Evolutionary conservation across 2,113 vertebrate species (phyloP).

Genomic region (Elgaria multicarinata): DNA sequence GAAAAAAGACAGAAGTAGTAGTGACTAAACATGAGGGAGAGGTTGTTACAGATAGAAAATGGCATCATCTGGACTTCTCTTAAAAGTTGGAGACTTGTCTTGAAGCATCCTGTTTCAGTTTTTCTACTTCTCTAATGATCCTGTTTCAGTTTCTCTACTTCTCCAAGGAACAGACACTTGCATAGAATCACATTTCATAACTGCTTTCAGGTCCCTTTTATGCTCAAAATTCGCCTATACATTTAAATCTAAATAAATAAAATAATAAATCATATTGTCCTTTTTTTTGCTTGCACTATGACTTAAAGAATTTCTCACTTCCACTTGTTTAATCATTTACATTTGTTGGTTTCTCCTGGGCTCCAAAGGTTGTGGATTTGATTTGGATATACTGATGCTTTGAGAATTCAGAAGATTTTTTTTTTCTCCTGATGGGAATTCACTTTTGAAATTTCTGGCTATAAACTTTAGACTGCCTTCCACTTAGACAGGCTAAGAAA

Average conservation of each 20-base stretch:
- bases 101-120: not conserved
- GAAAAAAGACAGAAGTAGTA: no score
- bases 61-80: no score
- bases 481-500: constrained; percentile 27
- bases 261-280: not conserved
- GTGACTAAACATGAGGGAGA: no score
- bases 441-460: constrained; percentile 23
- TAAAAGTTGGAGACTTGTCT: no score
- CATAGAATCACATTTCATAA: not conserved
- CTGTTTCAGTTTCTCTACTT: not conserved
- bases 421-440: not conserved
- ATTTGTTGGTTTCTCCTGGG: not conserved
- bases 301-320: not conserved
- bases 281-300: not conserved
- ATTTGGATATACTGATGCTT: not conserved
- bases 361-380: not conserved
- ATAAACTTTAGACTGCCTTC: constrained; percentile 16
- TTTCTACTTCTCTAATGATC: not conserved
- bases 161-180: not conserved
- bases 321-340: not conserved
- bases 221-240: not conserved
- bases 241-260: not conserved
- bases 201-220: not conserved
- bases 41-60: no score
- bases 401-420: accelerated